These are phyloP conservation scores for Epicampocera succincta DNA, from an alignment of 2,888 invertebrate species.

Conservation along the genomic window DNA sequence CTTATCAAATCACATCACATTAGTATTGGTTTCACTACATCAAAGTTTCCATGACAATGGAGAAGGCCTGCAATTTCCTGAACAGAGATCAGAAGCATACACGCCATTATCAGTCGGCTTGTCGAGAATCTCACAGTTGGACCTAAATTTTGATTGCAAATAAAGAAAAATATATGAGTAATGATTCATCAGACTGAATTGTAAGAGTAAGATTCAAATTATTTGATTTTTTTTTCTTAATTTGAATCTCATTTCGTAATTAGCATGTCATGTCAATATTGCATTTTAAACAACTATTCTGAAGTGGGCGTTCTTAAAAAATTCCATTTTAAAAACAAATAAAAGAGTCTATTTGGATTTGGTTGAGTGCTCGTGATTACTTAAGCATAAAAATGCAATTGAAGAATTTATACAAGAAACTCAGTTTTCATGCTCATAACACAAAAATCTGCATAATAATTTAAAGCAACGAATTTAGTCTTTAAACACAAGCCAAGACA, in stretches of 20 bases:
- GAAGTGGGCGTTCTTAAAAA: constrained; percentile 35
- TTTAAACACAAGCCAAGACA: constrained; percentile 13
- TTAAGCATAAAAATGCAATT: constrained; percentile 66
- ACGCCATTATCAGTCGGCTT: too few species aligned
- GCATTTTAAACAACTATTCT: constrained; percentile 1
- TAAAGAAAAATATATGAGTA: too few species aligned
- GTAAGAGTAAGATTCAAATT: too few species aligned
- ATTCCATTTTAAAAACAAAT: constrained; percentile 49
- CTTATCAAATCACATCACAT: too few species aligned
- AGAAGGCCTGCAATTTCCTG: too few species aligned
- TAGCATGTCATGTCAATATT: constrained; percentile 9
- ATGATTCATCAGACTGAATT: too few species aligned
- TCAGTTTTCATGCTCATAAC: neutral
- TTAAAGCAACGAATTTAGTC: constrained; percentile 48
- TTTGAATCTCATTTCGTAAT: constrained; percentile 7
- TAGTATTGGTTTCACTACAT: too few species aligned
- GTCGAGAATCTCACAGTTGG: too few species aligned
- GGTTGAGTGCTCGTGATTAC: constrained; percentile 60
- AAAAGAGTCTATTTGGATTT: constrained; percentile 54
- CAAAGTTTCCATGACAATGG: too few species aligned
- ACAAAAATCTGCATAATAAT: constrained; percentile 40
- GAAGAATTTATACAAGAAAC: constrained; percentile 19
- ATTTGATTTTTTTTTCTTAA: neutral
- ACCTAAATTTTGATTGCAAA: too few species aligned
- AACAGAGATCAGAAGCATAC: too few species aligned